These are phyloP conservation scores for Dryobates pubescens DNA, from an alignment of 2,797 vertebrate species.

Conservation along the genomic window DNA sequence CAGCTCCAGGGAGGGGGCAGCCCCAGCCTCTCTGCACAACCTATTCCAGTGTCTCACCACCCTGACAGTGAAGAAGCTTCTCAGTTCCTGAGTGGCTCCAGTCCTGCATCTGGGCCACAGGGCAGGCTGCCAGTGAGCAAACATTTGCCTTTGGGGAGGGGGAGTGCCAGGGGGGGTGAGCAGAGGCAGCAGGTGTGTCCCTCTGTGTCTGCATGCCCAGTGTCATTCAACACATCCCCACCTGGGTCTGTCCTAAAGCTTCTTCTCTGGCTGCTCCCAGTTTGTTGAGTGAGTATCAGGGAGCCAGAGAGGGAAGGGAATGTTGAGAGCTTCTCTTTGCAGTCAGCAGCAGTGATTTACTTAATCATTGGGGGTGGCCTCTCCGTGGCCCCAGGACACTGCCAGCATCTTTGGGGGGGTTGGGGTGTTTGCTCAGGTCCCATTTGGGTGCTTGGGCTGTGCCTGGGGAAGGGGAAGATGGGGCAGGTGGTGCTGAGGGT, in stretches of 20 bases:
- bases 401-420: not conserved
- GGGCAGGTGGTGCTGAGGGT: not conserved
- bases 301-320: not conserved
- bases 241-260: not conserved
- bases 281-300: not conserved
- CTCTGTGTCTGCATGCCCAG: not conserved
- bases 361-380: fast-evolving
- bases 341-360: not conserved
- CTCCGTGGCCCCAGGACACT: not conserved
- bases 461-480: not conserved
- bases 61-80: not conserved
- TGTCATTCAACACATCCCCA: not conserved
- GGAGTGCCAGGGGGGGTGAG: not conserved
- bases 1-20: not conserved
- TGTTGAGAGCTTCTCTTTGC: not conserved
- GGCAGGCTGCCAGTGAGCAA: not conserved
- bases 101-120: not conserved
- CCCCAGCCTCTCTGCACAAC: not conserved
- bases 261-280: not conserved
- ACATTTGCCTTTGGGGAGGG: not conserved
- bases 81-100: not conserved
- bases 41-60: not conserved
- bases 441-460: fast-evolving
- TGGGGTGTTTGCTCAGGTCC: not conserved
- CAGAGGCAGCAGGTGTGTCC: not conserved